Evolutionary conservation across 2,113 vertebrate species (phyloP).

Genomic region (Ancistrus triradiatus): DNA sequence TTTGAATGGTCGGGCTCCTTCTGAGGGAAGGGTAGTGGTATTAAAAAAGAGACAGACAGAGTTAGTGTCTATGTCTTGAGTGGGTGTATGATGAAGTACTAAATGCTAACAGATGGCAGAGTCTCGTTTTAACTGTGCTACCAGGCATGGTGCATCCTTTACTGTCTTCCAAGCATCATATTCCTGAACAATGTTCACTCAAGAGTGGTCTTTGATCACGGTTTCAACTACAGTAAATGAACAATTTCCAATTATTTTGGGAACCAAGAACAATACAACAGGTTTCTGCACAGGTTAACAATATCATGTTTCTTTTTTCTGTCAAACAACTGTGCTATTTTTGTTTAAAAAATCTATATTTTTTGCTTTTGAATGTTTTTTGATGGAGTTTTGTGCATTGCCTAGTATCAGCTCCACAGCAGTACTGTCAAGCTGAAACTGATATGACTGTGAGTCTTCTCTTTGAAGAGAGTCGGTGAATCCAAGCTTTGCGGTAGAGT

Average conservation of each 20-base stretch:
- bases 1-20: constrained; percentile 33
- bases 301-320: too few species aligned
- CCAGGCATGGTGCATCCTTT: constrained; percentile 27
- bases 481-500: constrained; percentile 39
- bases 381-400: constrained; percentile 14
- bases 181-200: constrained; percentile 1
- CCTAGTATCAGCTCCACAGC: constrained; percentile 25
- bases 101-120: constrained; percentile 48
- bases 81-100: constrained; percentile 37
- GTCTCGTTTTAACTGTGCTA: constrained; percentile 40
- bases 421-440: constrained; percentile 29
- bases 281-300: too few species aligned
- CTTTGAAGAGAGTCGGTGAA: constrained; percentile 44
- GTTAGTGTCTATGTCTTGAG: constrained; percentile 18
- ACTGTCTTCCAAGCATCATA: too few species aligned
- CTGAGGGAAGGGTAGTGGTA: constrained; percentile 34
- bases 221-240: constrained; percentile 1
- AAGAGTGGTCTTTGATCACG: constrained; percentile 4
- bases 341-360: background rate
- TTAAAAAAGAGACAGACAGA: constrained; percentile 41
- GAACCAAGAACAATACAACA: background rate
- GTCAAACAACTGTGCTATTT: background rate
- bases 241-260: background rate
- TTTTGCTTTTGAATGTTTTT: background rate
- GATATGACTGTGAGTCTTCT: constrained; percentile 35